Base-by-base conservation (phyloP, 2,888 invertebrate genomes). In the Drosophila paramelanica region DNA sequence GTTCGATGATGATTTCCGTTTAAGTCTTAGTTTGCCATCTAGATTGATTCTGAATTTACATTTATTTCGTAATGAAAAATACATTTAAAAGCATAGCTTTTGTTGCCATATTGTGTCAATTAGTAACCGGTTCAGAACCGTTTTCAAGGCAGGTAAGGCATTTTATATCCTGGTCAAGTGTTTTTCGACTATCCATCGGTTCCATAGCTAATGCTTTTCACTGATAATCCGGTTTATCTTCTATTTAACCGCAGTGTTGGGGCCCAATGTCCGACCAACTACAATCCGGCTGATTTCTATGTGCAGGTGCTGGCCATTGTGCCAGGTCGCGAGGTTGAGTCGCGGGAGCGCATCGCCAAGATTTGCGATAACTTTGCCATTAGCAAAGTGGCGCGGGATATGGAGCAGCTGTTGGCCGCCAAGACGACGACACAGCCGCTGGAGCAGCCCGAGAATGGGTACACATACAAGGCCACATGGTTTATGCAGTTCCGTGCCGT, bases 281-380 rank as follows among this genome's bases (percentile, higher is more conserved):
- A 97, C 93, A 98, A 98, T 91, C 98, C 98, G 3, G 98, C 98
- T 0, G 98, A 99, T 92, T 97, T 97, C 92, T 98, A 96, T 92
- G 96, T 99, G 50, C 97, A 98, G 90, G 94, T 97, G 2, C 92
- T 98, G 76, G 97, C 98, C 0, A 95, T 98, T 1, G 95, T 96
- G 1, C 98, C 98, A 0, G 96, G 96, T 0, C 94, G 95, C 13
- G 98, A 98, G 91, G 94, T 95, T 45, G 95, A 96, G 8, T 98
- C 97, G 47, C 94, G 95, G 46, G 95, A 96, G 61, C 95, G 96
- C 3, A 95, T 97, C 41, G 95, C 95, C 69, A 95, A 95, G 66
- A 96, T 97, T 23, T 97, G 97, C 91, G 96, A 96, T 59, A 94
- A 95, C 51, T 97, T 96, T 90, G 91, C 92, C 3, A 83, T 90